These are phyloP conservation scores for Wiebesia pumilae DNA, from an alignment of 1,140 invertebrate species.

Conservation along the genomic window DNA sequence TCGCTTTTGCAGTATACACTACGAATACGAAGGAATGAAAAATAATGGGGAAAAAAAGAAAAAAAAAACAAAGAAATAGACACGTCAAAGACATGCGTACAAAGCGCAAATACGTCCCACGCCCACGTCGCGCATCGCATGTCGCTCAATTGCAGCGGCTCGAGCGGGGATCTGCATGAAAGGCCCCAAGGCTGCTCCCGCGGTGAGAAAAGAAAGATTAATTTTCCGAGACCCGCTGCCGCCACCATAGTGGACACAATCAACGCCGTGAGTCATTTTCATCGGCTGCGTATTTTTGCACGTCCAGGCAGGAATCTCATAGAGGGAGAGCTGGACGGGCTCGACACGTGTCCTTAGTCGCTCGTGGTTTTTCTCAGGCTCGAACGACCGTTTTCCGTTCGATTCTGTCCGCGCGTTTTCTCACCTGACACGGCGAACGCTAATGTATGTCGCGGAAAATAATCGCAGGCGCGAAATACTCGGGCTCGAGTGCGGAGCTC, in stretches of 20 bases:
- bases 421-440: not conserved
- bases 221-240: constrained; percentile 28
- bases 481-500: not conserved
- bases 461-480: not conserved
- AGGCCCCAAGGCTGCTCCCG: constrained; percentile 33
- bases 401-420: not conserved
- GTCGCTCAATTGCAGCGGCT: constrained; percentile 42
- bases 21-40: too few species aligned
- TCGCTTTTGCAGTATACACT: too few species aligned
- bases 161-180: not conserved
- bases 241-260: not conserved
- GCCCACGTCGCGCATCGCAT: constrained; percentile 44
- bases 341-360: constrained; percentile 24
- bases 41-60: not conserved
- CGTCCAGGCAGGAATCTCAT: not conserved
- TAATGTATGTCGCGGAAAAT: not conserved
- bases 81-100: not conserved
- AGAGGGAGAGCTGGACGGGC: not conserved
- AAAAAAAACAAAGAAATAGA: not conserved
- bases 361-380: constrained; percentile 32
- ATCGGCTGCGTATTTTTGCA: constrained; percentile 17
- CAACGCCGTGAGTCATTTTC: constrained; percentile 44
- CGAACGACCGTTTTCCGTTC: constrained; percentile 13
- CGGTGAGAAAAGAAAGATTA: constrained; percentile 52
- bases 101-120: constrained; percentile 30